Base-by-base conservation (phyloP, 2,888 invertebrate genomes). In the Metellina segmentata region DNA sequence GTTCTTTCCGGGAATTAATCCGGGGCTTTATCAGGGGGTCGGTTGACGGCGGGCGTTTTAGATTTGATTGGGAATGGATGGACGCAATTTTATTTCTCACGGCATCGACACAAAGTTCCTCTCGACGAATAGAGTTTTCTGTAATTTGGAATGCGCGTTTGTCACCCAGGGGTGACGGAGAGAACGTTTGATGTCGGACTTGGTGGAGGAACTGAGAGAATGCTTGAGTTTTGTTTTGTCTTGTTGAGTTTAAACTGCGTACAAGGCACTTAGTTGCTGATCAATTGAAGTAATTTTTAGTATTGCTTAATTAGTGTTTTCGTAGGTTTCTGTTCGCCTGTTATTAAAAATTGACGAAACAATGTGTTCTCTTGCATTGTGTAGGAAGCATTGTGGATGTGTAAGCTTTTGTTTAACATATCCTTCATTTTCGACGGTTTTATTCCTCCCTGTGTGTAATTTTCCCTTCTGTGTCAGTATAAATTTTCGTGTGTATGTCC, bases 21-120 rank as follows among this genome's bases (percentile, higher is more conserved):
- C 78, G 8, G 51, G 78, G 51, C 70, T 85, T 86, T 86, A 86
- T 86, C 85, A 61, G 70, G 51, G 77, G 61, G 79, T 9, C 19
- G 85, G 70, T 70, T 82, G 74, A 75, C 61, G 77, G 53, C 75
- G 34, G 75, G 20, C 85, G 85, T 48, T 85, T 75, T 61, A 75
- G 85, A 75, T 86, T 77, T 78, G 89, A 89, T 89, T 89, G 70
- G 75, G 51, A 89, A 89, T 82, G 83, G 83, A 89, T 89, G 77
- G 89, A 34, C 52, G 89, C 70, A 82, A 83, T 89, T 61, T 89
- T 89, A 83, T 86, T 70, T 52, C 34, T 13, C 75, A 16, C n/a
- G 61, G 16, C 61, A 61, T 11, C 61, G 34, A 4, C 4, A 34
- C 34, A 34, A 34, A 34, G 34, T 34, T 34, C 34, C 48, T 13